Evolutionary conservation across 2,888 invertebrate genomes (phyloP), one percentile per base, ranked within the genome.

Genomic region (Epiperipatus broadwayi): DNA sequence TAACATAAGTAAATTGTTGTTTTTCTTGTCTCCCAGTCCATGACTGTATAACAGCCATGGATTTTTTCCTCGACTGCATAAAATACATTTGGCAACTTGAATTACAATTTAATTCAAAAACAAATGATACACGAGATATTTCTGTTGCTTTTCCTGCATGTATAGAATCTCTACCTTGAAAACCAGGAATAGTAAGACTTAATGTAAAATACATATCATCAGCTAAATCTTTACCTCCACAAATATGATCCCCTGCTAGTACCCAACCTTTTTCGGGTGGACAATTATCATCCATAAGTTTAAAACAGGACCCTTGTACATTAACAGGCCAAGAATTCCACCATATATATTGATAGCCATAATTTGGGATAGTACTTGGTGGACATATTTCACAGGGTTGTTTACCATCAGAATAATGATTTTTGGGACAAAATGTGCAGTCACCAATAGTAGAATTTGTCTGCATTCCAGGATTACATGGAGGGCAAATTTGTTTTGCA

Each of bases 391-490:
- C 37, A 47, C 66, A 66, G n/a, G 52, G 50, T 35, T 46, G 42
- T 47, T 48, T 56, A 39, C 60, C 64, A 47, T 61, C 63, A 27
- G 58, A 64, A 50, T 50, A 62, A 21, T 58, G 51, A 39, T 63
- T 59, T 5, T 52, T 47, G 3, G 56, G 52, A 48, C 70, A 70
- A 47, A 64, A 65, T 38, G 53, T 52, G 47, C 70, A 70, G 5
- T 50, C 49, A 30, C 58, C 54, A 34, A 47, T 41, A 35, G 46
- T 50, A 21, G 57, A 53, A n/a, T 47, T 45, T 43, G 56, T 54
- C 43, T 57, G 55, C 62, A 65, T 66, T 41, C 69, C 70, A 8
- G 66, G 63, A 48, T 66, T 68, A 49, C 69, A 70, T 2, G 65
- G 63, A 2, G 63, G 63, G 48, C 67, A 68, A 3, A 48, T 40